Percentiles rank a stretch among this genome's conserved stretches.
These are phyloP conservation scores for Gallinago paraguaiae DNA, from an alignment of 2,113 vertebrate genomes.

Conservation along the genomic window DNA sequence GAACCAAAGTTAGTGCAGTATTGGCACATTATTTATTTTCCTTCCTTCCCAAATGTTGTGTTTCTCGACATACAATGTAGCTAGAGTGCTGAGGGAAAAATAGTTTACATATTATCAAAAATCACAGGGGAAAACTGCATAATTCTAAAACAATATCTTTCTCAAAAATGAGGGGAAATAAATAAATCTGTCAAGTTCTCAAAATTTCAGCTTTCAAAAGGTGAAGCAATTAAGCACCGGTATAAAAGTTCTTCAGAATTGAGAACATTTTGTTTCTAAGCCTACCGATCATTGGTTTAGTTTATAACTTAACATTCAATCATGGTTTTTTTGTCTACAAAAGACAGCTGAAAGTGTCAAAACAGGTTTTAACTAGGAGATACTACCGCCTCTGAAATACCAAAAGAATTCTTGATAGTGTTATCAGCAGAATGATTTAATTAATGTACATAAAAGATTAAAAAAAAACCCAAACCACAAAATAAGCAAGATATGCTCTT, in stretches of 20 bases:
- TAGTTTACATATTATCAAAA: neutral
- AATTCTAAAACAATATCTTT: neutral
- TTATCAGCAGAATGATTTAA: neutral
- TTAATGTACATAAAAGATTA: neutral
- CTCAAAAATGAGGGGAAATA: neutral
- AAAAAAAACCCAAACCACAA: no score
- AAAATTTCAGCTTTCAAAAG: neutral
- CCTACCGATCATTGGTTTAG: neutral
- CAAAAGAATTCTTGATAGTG: neutral
- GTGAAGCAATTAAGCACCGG: neutral
- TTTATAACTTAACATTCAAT: neutral
- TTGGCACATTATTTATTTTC: neutral
- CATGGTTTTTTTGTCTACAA: neutral
- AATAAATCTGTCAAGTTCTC: neutral
- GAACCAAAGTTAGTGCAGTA: neutral
- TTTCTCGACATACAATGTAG: neutral
- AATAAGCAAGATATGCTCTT: neutral
- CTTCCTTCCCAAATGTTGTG: neutral
- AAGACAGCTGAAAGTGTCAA: neutral
- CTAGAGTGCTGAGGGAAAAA: neutral
- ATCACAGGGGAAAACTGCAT: neutral
- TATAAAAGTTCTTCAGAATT: neutral
- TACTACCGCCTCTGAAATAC: neutral
- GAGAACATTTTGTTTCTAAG: neutral
- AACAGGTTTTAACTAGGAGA: neutral